These are phyloP conservation scores for Pantherophis alleghaniensis DNA, from an alignment of 2,797 vertebrate genomes.

Conservation along the genomic window DNA sequence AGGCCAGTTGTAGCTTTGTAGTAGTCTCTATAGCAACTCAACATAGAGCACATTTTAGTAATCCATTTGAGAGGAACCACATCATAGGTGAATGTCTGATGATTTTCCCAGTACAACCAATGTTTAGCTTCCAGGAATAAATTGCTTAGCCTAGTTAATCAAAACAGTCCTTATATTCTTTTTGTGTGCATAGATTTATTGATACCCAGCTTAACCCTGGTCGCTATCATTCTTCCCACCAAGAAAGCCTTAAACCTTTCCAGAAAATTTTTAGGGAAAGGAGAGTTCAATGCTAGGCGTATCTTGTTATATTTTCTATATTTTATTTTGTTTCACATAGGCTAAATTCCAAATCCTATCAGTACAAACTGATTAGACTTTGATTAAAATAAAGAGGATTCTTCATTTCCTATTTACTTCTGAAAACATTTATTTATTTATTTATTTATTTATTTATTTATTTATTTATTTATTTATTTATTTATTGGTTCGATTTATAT, in stretches of 20 bases:
- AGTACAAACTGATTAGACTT: background rate
- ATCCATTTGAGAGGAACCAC: background rate
- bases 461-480: background rate
- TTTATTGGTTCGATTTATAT: too few relatives aligned
- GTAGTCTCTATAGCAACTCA: background rate
- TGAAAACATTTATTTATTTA: background rate
- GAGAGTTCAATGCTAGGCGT: background rate
- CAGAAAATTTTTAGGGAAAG: background rate
- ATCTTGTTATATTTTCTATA: background rate
- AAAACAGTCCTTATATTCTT: background rate
- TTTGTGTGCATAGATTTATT: background rate
- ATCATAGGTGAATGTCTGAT: background rate
- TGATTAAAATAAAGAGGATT: background rate
- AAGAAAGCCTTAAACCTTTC: background rate
- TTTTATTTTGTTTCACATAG: background rate
- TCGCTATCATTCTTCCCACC: background rate
- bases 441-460: too few relatives aligned
- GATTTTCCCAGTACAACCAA: background rate
- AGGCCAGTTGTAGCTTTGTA: background rate
- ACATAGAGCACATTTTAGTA: background rate
- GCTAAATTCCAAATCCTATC: background rate
- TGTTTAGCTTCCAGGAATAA: background rate
- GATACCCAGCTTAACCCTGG: background rate
- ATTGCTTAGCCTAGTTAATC: background rate
- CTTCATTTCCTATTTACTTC: background rate